Conservation (phyloP, 2,888 invertebrate species). For the Caenorhabditis drosophilae region DNA sequence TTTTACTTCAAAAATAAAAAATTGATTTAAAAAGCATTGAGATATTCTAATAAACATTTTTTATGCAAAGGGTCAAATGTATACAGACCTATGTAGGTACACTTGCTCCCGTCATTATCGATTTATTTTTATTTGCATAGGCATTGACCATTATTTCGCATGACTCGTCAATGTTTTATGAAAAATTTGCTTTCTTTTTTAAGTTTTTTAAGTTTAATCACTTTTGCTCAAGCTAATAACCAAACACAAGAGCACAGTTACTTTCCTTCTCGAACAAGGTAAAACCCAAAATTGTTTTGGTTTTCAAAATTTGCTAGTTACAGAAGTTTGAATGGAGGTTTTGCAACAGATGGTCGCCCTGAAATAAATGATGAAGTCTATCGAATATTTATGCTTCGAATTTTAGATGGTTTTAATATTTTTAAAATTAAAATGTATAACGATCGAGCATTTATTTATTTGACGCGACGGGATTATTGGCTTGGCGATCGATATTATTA, state of each 20-base stretch:
- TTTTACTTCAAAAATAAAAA: too few species aligned
- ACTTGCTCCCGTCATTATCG: too few species aligned
- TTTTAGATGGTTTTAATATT: conserved; percentile 60
- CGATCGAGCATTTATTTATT: conserved; percentile 62
- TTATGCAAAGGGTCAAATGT: too few species aligned
- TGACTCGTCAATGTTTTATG: conserved; percentile 1
- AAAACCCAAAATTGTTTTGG: background rate
- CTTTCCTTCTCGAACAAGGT: background rate
- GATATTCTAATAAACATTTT: too few species aligned
- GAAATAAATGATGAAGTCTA: conserved; percentile 57
- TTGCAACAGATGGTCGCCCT: conserved; percentile 59
- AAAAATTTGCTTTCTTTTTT: background rate
- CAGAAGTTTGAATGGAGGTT: conserved; percentile 50
- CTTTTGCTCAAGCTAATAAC: background rate
- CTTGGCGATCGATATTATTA: conserved; percentile 65
- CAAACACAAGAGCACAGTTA: background rate
- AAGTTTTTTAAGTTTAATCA: background rate
- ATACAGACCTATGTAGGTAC: too few species aligned
- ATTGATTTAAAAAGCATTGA: too few species aligned
- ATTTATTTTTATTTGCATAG: conserved; percentile 39
- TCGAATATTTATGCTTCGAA: conserved; percentile 57
- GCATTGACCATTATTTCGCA: conserved; percentile 21
- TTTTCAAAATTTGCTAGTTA: background rate
- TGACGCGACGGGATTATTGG: conserved; percentile 65
- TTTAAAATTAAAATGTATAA: conserved; percentile 61